Evolutionary conservation across 2,113 vertebrate species (phyloP).

Genomic region (chimpanzee (Pan troglodytes)): NHGRI_mPanTro3-v2.1_pri NC_072398.2:111481001-111481500

Average conservation of each 20-base stretch:
- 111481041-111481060: background rate
- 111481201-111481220: constrained; percentile 9
- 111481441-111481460: background rate
- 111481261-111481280: background rate
- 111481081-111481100: constrained; percentile 43
- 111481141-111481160: constrained; percentile 23
- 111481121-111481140: background rate
- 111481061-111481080: background rate
- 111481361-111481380: background rate
- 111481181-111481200: background rate
- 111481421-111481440: background rate
- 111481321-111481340: rapidly evolving
- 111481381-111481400: rapidly evolving
- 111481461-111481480: background rate
- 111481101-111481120: constrained; percentile 40
- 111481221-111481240: constrained; percentile 37
- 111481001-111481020: constrained; percentile 45
- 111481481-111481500: background rate
- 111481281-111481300: background rate
- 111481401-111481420: too few species aligned
- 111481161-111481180: constrained; percentile 46
- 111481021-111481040: constrained; percentile 22
- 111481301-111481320: background rate
- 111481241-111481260: background rate
- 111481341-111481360: background rate